A percentile compares a stretch with the other conserved stretches of the same genome.
Evolutionary conservation across 2,113 vertebrate genomes (phyloP).

Genomic region (Takifugu bimaculatus): DNA sequence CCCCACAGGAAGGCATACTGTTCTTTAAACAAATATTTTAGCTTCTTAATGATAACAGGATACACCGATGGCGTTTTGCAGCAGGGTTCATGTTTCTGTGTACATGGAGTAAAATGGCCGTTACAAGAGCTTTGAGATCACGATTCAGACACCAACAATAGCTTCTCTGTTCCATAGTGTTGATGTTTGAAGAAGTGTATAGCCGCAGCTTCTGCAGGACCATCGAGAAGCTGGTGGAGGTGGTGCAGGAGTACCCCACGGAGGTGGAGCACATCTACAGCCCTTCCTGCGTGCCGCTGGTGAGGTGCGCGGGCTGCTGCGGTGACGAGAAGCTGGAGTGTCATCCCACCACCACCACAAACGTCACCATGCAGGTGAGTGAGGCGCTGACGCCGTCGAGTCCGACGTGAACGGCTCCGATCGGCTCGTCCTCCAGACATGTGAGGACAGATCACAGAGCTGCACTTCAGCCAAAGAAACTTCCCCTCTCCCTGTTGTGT

Average conservation of each 20-base stretch:
- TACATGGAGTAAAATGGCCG: slow-evolving; percentile 1
- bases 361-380: slow-evolving; percentile 88
- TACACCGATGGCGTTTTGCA: slow-evolving; percentile 30
- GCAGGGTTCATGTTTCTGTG: slow-evolving; percentile 34
- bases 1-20: slow-evolving; percentile 58
- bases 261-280: slow-evolving; percentile 90
- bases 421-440: background rate
- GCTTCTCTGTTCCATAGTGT: slow-evolving; percentile 66
- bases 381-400: background rate
- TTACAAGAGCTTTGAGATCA: slow-evolving; percentile 3
- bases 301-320: slow-evolving; percentile 90
- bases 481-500: background rate
- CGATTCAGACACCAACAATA: background rate
- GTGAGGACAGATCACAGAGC: background rate
- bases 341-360: slow-evolving; percentile 76
- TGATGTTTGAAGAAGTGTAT: slow-evolving; percentile 91
- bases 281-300: slow-evolving; percentile 87
- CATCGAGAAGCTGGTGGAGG: slow-evolving; percentile 87
- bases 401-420: background rate
- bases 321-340: slow-evolving; percentile 88
- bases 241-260: slow-evolving; percentile 83
- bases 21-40: slow-evolving; percentile 54
- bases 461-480: background rate
- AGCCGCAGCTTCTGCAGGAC: slow-evolving; percentile 89
- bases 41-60: slow-evolving; percentile 55